Evolutionary conservation across 1,140 invertebrate genomes (phyloP).

Genomic region (Dendrolimus punctatus): DNA sequence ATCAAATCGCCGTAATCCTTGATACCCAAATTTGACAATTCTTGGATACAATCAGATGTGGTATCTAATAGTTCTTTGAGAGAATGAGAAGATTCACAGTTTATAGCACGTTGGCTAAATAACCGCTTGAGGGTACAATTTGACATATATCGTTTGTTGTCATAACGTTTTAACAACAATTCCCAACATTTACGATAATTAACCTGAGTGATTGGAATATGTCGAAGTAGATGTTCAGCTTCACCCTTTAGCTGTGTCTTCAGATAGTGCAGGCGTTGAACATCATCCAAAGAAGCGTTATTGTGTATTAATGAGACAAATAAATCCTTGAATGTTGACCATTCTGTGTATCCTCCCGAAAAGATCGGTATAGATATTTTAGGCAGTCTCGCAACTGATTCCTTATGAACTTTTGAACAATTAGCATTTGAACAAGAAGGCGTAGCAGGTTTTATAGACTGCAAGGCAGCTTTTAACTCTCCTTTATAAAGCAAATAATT

Average conservation of each 20-base stretch:
- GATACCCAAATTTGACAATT: conserved; percentile 16
- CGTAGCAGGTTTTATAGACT: no score
- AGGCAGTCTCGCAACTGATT: conserved; percentile 2
- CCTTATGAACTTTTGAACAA: neutral
- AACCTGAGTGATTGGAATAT: neutral
- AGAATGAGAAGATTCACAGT: conserved; percentile 11
- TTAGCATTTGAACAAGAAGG: no score
- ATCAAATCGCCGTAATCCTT: conserved; percentile 15
- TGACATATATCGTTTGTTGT: conserved; percentile 10
- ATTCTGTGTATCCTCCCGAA: conserved; percentile 5
- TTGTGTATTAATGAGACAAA: conserved; percentile 7
- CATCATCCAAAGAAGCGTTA: conserved; percentile 1
- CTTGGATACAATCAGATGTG: conserved; percentile 20
- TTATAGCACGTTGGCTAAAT: conserved; percentile 15
- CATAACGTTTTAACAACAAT: conserved; percentile 1
- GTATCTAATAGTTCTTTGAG: conserved; percentile 20
- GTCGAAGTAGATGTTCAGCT: conserved; percentile 4
- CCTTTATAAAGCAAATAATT: no score
- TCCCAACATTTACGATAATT: conserved; percentile 6
- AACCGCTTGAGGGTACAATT: conserved; percentile 9
- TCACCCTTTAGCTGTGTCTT: conserved; percentile 2
- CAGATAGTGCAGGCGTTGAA: conserved; percentile 7
- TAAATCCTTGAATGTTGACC: conserved; percentile 3
- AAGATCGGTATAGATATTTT: conserved; percentile 4
- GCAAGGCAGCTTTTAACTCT: no score